Conservation (phyloP, 1,140 invertebrate species). For the Metopolophium dirhodum region DNA sequence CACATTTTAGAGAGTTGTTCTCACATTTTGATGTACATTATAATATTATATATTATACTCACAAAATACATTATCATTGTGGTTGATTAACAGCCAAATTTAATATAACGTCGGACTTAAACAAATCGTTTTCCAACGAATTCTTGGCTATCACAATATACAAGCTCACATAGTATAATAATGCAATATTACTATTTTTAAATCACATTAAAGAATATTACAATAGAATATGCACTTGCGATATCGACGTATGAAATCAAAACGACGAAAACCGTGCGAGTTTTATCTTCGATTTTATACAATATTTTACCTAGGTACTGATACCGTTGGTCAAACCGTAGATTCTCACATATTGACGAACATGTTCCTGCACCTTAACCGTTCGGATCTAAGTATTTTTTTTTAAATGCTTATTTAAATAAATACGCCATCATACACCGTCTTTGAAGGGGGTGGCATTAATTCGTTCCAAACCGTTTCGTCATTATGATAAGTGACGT, state of each 20-base stretch:
- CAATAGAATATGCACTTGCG: neutral
- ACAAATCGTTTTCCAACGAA: neutral
- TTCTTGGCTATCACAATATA: neutral
- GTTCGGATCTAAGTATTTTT: too few relatives aligned
- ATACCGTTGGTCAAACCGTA: too few relatives aligned
- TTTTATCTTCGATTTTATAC: neutral
- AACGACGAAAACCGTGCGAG: too few relatives aligned
- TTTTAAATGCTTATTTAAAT: too few relatives aligned
- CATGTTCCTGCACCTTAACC: too few relatives aligned
- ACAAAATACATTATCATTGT: neutral
- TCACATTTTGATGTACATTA: neutral
- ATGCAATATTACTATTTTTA: neutral
- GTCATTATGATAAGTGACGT: neutral
- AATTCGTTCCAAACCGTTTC: neutral
- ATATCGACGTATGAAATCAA: neutral
- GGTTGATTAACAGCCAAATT: constrained; percentile 1
- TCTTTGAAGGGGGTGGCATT: neutral
- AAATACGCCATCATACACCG: too few relatives aligned
- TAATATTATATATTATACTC: neutral
- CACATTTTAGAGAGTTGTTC: neutral
- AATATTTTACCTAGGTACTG: neutral
- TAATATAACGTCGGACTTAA: neutral
- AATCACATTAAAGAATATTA: neutral
- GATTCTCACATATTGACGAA: too few relatives aligned
- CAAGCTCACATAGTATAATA: neutral